phyloP scores from a whole-genome alignment of 2,888 invertebrate species.

The Electrophaes corylata region DNA sequence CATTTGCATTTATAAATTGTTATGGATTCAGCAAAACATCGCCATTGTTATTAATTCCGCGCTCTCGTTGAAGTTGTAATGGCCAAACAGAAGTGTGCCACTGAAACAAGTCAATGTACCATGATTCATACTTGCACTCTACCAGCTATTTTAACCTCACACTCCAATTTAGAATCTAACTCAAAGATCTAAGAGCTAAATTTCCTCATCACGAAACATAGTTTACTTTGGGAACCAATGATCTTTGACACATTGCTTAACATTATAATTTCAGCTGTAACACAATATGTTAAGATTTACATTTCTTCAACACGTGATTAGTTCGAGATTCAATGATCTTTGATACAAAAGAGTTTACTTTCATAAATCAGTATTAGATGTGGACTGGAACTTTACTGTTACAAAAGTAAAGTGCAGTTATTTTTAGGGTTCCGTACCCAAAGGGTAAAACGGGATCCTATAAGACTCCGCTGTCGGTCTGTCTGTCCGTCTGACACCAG shows the following conservation, averaged over 20 bases:
- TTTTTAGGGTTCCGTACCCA: neutral
- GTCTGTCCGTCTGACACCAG: too few relatives aligned
- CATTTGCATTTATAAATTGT: too few relatives aligned
- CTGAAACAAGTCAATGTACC: slow-evolving; percentile 43
- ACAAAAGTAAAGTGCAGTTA: neutral
- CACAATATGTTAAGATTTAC: slow-evolving; percentile 5
- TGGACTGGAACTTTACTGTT: neutral
- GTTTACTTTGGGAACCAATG: slow-evolving; percentile 26
- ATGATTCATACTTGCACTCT: slow-evolving; percentile 39
- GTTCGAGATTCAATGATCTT: slow-evolving; percentile 30
- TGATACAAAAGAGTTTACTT: slow-evolving; percentile 25
- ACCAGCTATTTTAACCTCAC: slow-evolving; percentile 28
- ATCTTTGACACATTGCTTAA: slow-evolving; percentile 24
- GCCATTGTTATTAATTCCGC: neutral
- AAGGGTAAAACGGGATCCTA: too few relatives aligned
- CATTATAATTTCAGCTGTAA: slow-evolving; percentile 26
- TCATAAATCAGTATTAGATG: slow-evolving; percentile 35
- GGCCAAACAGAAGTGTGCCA: slow-evolving; percentile 42
- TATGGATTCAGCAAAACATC: too few relatives aligned
- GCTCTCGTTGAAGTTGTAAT: slow-evolving; percentile 17
- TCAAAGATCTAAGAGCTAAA: slow-evolving; percentile 15
- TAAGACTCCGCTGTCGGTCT: too few relatives aligned
- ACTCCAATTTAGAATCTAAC: slow-evolving; percentile 26
- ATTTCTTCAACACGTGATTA: slow-evolving; percentile 1
- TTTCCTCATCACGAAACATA: slow-evolving; percentile 10